phyloP scores from a whole-genome alignment of 2,113 vertebrate genomes.

The Dendrocopos noguchii region DNA sequence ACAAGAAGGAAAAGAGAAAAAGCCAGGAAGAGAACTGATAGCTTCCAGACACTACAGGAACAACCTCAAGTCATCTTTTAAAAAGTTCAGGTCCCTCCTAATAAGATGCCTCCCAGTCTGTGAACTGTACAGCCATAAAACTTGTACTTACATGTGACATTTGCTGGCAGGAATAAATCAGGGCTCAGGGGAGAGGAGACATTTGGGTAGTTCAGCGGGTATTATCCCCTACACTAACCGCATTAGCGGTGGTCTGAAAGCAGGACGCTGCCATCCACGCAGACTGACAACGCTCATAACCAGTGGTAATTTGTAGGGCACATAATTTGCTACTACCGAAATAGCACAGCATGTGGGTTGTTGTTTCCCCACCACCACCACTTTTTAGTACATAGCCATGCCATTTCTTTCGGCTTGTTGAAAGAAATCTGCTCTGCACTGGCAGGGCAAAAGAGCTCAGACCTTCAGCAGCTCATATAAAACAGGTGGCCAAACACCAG shows the following conservation, averaged over 20 bases:
- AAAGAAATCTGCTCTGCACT: conserved; percentile 38
- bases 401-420: conserved; percentile 1
- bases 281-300: conserved; percentile 20
- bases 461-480: conserved; percentile 29
- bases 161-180: conserved; percentile 35
- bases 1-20: background rate
- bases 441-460: background rate
- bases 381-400: conserved; percentile 7
- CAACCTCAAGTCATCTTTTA: background rate
- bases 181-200: background rate
- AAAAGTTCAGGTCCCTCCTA: conserved; percentile 4
- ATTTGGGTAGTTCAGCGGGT: background rate
- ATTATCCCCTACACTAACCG: background rate
- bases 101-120: conserved; percentile 41
- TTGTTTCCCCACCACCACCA: background rate
- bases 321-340: conserved; percentile 48
- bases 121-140: conserved; percentile 19
- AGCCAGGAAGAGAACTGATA: background rate
- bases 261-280: conserved; percentile 27
- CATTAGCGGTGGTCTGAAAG: conserved; percentile 10
- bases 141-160: conserved; percentile 6
- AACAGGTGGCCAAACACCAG: conserved; percentile 37
- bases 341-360: conserved; percentile 20
- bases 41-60: conserved; percentile 3
- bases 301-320: conserved; percentile 44